These are phyloP conservation scores for Diarsia rubi DNA, from an alignment of 2,888 invertebrate genomes.

Conservation along the genomic window DNA sequence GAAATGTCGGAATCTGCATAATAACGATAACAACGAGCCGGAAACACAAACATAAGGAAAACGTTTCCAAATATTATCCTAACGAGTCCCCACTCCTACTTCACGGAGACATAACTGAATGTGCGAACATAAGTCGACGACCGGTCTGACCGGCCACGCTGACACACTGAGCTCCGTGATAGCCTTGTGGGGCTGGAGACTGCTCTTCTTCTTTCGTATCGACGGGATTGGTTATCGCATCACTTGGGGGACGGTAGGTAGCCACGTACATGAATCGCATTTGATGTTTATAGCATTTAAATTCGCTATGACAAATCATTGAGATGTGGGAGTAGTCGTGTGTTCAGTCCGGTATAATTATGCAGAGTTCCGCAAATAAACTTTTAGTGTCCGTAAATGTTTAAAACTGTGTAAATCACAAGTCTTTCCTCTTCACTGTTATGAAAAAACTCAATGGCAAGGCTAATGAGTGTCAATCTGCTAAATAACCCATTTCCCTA, in stretches of 20 bases:
- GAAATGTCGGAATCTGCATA: slow-evolving; percentile 55
- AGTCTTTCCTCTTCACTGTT: not conserved
- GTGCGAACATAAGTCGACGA: slow-evolving; percentile 7
- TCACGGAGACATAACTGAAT: not conserved
- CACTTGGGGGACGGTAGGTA: not conserved
- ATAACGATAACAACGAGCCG: slow-evolving; percentile 33
- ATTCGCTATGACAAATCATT: not conserved
- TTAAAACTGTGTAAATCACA: too few species aligned
- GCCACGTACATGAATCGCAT: not conserved
- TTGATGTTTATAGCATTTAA: not conserved
- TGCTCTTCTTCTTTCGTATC: not conserved
- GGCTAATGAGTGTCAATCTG: not conserved
- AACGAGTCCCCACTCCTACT: slow-evolving; percentile 17
- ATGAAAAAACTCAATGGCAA: not conserved
- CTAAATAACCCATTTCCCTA: not conserved
- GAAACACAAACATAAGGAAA: slow-evolving; percentile 43
- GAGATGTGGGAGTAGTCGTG: not conserved
- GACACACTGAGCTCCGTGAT: not conserved
- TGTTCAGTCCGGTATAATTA: not conserved
- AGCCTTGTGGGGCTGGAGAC: not conserved
- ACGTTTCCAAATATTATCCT: slow-evolving; percentile 6
- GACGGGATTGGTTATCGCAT: not conserved
- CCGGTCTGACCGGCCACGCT: not conserved
- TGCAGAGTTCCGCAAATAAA: too few species aligned
- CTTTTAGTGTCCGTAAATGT: not conserved